Percentiles rank a stretch among this genome's conserved stretches.
These are phyloP conservation scores for Colletes gigas DNA, from an alignment of 1,140 invertebrate genomes.

Conservation along the genomic window DNA sequence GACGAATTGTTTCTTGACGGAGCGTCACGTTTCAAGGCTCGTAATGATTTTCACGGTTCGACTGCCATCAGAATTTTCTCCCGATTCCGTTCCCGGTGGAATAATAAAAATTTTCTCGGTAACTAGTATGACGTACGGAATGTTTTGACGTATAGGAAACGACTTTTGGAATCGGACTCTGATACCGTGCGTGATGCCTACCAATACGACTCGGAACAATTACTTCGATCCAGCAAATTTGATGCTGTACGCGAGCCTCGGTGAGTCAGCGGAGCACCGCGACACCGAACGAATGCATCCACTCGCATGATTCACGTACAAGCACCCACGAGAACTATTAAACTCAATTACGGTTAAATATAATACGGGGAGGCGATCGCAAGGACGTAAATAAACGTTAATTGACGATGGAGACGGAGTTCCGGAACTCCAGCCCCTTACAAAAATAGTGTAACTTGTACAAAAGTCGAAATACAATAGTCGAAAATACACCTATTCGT, in stretches of 20 bases:
- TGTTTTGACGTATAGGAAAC: constrained; percentile 29
- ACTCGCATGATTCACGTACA: constrained; percentile 44
- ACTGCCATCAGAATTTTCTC: neutral
- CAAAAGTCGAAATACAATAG: no score
- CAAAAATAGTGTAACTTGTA: no score
- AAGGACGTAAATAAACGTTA: constrained; percentile 34
- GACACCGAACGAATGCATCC: constrained; percentile 33
- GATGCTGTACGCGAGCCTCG: neutral
- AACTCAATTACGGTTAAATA: constrained; percentile 34
- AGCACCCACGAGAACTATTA: constrained; percentile 21
- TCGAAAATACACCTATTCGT: no score
- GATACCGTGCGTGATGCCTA: neutral
- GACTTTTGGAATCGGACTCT: constrained; percentile 42
- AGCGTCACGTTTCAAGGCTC: no score
- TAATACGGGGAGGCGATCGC: constrained; percentile 13
- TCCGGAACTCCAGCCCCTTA: neutral
- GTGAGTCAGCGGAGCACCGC: constrained; percentile 14
- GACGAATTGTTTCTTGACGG: no score
- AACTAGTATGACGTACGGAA: neutral
- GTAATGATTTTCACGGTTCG: no score
- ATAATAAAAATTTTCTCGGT: constrained; percentile 22
- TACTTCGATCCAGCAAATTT: constrained; percentile 19
- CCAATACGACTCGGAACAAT: neutral
- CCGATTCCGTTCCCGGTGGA: neutral
- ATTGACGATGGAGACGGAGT: constrained; percentile 3